A percentile compares a stretch with the other conserved stretches of the same genome.
Conservation (phyloP, 2,888 invertebrate species). For the Ochropacha duplaris region DNA sequence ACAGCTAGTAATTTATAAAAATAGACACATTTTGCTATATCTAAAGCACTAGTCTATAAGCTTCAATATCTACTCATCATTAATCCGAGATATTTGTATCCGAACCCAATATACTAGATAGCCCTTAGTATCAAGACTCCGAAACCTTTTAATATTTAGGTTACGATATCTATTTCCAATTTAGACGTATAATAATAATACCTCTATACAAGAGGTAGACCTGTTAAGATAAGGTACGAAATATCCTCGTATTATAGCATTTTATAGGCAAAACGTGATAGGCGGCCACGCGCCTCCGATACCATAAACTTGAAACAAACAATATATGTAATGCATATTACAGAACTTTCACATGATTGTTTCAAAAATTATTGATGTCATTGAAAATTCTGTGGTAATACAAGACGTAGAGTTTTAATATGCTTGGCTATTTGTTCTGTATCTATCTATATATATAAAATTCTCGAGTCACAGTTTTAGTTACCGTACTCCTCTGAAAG, state of each 20-base stretch:
- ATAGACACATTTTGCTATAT: too few species aligned
- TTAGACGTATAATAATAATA: not conserved
- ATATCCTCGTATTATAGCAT: not conserved
- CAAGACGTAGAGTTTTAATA: too few species aligned
- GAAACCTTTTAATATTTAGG: not conserved
- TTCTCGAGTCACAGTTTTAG: too few species aligned
- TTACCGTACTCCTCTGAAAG: too few species aligned
- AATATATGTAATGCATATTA: not conserved
- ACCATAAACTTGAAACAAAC: not conserved
- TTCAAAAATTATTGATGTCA: too few species aligned
- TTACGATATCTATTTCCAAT: not conserved
- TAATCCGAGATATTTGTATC: not conserved
- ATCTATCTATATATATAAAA: too few species aligned
- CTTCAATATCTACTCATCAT: not conserved
- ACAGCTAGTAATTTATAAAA: too few species aligned
- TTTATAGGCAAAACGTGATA: conserved; percentile 3
- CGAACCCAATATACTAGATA: not conserved
- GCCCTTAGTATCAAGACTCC: not conserved
- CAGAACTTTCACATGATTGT: not conserved
- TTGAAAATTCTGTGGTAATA: too few species aligned
- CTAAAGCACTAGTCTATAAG: not conserved
- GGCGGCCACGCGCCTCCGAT: not conserved
- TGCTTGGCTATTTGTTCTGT: too few species aligned
- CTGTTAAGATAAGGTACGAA: not conserved
- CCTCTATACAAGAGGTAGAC: not conserved